Evolutionary conservation across 2,113 vertebrate genomes (phyloP).

Genomic region (Ammospiza caudacuta): DNA sequence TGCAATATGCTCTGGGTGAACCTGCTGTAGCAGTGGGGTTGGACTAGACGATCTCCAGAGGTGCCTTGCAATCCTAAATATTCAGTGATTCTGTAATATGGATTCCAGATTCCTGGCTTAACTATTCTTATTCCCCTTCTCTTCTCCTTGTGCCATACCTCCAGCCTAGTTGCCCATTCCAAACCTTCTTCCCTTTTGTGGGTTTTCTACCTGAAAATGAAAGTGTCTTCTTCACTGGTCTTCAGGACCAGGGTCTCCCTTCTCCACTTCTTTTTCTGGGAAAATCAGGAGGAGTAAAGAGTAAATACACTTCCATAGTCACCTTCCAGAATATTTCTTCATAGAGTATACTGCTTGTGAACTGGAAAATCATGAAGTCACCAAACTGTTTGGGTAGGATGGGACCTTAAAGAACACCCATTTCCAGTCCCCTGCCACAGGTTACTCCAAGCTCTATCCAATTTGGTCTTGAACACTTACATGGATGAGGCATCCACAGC

Average conservation of each 20-base stretch:
- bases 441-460: neutral
- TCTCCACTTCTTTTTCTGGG: neutral
- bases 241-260: too few relatives aligned
- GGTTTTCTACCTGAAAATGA: neutral
- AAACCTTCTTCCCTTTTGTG: neutral
- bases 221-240: neutral
- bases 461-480: neutral
- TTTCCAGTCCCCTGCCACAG: neutral
- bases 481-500: neutral
- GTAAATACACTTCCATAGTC: neutral
- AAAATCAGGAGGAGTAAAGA: neutral
- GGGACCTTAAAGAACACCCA: neutral
- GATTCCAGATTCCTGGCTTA: neutral
- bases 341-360: neutral
- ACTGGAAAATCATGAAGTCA: neutral
- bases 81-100: neutral
- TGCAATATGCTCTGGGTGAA: neutral
- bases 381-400: fast-evolving
- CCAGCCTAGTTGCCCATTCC: neutral
- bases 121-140: neutral
- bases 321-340: neutral
- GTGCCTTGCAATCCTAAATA: neutral
- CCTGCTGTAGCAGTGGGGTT: neutral
- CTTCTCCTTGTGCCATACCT: neutral
- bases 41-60: neutral